phyloP scores from a whole-genome alignment of 2,113 vertebrate genomes.

The Vombatus ursinus region DNA sequence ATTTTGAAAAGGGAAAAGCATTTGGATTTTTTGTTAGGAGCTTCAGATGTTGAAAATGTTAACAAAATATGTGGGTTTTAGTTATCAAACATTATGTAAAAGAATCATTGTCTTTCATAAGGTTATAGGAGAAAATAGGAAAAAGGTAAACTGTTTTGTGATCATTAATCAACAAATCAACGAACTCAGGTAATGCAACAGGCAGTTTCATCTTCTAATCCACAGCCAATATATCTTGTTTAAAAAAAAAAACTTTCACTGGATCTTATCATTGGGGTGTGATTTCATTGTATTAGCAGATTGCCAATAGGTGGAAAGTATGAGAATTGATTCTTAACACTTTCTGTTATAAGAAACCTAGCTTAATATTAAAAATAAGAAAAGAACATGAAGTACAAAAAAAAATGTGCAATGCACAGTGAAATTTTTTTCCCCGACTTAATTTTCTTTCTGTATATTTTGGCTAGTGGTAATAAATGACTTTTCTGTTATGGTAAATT shows the following conservation, averaged over 20 bases:
- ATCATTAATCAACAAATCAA: constrained; percentile 75
- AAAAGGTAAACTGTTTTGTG: constrained; percentile 55
- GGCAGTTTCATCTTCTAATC: constrained; percentile 67
- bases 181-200: constrained; percentile 83
- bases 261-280: constrained; percentile 64
- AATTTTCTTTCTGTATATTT: constrained; percentile 58
- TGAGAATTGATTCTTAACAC: constrained; percentile 44
- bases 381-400: constrained; percentile 61
- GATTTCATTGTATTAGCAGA: constrained; percentile 71
- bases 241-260: constrained; percentile 50
- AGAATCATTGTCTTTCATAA: constrained; percentile 78
- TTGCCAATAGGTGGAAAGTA: constrained; percentile 17
- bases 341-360: constrained; percentile 52
- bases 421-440: constrained; percentile 37
- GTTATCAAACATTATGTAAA: constrained; percentile 67
- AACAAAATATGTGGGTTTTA: constrained; percentile 70
- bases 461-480: constrained; percentile 46
- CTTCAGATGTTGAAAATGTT: constrained; percentile 65
- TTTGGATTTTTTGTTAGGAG: constrained; percentile 65
- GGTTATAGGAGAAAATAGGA: constrained; percentile 61
- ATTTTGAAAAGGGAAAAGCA: constrained; percentile 18
- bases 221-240: constrained; percentile 62
- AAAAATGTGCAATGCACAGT: neutral
- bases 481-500: constrained; percentile 31
- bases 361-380: constrained; percentile 36